Percentiles rank a stretch among this genome's conserved stretches.
These are phyloP conservation scores for Hoplostethus mediterraneus DNA, from an alignment of 2,797 vertebrate genomes.

Conservation along the genomic window DNA sequence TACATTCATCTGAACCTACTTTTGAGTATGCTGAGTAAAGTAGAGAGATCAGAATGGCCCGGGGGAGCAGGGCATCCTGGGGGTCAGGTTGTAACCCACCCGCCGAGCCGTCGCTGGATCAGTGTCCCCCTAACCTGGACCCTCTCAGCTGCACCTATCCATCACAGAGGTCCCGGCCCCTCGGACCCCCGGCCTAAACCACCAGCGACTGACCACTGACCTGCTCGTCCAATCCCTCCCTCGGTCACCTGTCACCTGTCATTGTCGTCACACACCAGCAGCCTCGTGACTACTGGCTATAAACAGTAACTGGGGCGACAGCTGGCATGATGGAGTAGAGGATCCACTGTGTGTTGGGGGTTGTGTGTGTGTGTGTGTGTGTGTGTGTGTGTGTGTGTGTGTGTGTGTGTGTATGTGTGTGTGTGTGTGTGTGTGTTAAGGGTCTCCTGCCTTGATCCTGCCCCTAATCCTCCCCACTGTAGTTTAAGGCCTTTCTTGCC, in stretches of 20 bases:
- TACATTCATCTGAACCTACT: slow-evolving; percentile 8
- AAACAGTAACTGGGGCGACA: slow-evolving; percentile 38
- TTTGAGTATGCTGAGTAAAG: slow-evolving; percentile 19
- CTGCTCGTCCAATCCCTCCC: slow-evolving; percentile 36
- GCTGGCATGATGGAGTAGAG: slow-evolving; percentile 47
- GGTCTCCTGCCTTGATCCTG: slow-evolving; percentile 24
- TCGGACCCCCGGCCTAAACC: slow-evolving; percentile 43
- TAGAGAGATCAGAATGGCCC: not conserved
- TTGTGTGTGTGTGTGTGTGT: slow-evolving; percentile 10
- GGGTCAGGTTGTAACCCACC: slow-evolving; percentile 40
- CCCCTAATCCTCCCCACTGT: slow-evolving; percentile 40
- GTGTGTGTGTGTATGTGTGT: slow-evolving; percentile 12
- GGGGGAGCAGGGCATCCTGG: slow-evolving; percentile 15
- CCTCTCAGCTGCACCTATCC: slow-evolving; percentile 66
- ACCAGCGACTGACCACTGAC: slow-evolving; percentile 38
- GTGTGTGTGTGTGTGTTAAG: slow-evolving; percentile 21
- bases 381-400: slow-evolving; percentile 16
- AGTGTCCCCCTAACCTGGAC: slow-evolving; percentile 16
- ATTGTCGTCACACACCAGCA: slow-evolving; percentile 61
- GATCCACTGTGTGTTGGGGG: slow-evolving; percentile 14
- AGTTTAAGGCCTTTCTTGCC: slow-evolving; percentile 33
- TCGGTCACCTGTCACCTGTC: slow-evolving; percentile 72
- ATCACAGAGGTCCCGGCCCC: slow-evolving; percentile 50
- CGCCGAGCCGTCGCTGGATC: slow-evolving; percentile 31
- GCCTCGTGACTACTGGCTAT: slow-evolving; percentile 23